Evolutionary conservation across 1,140 invertebrate species (phyloP).

Genomic region (Drosophila athabasca): DNA sequence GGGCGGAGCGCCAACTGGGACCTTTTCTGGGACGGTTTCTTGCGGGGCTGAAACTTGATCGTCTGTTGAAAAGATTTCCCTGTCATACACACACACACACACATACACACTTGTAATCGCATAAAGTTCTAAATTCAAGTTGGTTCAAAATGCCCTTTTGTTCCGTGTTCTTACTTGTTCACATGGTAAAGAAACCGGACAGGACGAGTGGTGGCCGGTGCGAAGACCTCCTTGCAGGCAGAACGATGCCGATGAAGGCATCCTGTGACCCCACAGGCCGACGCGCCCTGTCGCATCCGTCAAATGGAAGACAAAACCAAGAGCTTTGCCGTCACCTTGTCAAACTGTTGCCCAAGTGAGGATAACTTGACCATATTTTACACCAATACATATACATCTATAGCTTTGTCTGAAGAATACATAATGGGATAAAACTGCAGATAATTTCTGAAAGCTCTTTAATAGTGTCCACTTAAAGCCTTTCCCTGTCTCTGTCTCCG

Average conservation of each 20-base stretch:
- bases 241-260: neutral
- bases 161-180: conserved; percentile 54
- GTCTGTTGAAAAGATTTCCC: neutral
- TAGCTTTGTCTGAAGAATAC: too few relatives aligned
- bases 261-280: neutral
- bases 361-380: neutral
- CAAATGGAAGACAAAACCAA: neutral
- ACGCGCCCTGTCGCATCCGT: neutral
- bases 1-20: neutral
- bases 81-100: conserved; percentile 1
- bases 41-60: neutral
- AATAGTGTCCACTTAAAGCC: conserved; percentile 16
- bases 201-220: neutral
- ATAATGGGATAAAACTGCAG: too few relatives aligned
- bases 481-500: neutral
- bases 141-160: conserved; percentile 47
- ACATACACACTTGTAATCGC: neutral
- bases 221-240: neutral
- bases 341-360: conserved; percentile 21
- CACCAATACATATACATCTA: too few relatives aligned
- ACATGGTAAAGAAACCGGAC: conserved; percentile 40
- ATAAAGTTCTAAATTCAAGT: conserved; percentile 16
- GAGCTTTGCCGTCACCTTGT: conserved; percentile 1
- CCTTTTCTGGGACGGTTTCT: neutral
- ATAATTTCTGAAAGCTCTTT: neutral